Evolutionary conservation across 2,797 vertebrate species (phyloP).

Genomic region (Phataginus tetradactyla): DNA sequence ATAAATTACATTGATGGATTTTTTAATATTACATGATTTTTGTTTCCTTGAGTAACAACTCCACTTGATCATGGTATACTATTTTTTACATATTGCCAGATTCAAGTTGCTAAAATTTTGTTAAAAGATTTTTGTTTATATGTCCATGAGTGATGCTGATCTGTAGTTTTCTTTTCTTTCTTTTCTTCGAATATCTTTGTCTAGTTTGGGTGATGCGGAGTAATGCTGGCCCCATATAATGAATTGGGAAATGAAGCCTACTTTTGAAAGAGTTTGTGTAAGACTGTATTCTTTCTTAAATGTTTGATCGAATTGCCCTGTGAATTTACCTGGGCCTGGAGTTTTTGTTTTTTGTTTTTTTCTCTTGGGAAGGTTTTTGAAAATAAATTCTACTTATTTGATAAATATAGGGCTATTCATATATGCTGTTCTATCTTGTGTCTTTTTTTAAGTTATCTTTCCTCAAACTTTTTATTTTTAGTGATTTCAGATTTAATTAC

Average conservation of each 20-base stretch:
- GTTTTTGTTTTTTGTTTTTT: neutral
- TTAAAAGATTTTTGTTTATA: neutral
- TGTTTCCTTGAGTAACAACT: neutral
- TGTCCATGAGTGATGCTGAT: neutral
- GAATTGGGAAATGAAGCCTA: neutral
- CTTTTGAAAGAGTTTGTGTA: neutral
- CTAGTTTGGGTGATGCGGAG: neutral
- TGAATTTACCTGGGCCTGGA: neutral
- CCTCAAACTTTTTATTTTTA: neutral
- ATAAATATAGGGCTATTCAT: neutral
- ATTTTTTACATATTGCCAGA: neutral
- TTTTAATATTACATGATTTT: neutral
- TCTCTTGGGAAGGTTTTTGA: neutral
- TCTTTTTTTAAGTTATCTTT: neutral
- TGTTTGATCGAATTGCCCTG: neutral
- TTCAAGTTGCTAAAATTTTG: neutral
- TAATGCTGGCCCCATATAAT: neutral
- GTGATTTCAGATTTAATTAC: neutral
- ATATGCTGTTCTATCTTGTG: neutral
- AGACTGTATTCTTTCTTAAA: neutral
- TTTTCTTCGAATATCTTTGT: neutral
- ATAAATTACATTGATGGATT: neutral
- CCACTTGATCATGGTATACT: neutral
- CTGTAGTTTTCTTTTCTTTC: neutral
- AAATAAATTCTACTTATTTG: slow-evolving; percentile 6